A percentile compares a stretch with the other conserved stretches of the same genome.
These are phyloP conservation scores for Cryptotis parvus DNA, from an alignment of 2,113 vertebrate genomes.

Conservation along the genomic window DNA sequence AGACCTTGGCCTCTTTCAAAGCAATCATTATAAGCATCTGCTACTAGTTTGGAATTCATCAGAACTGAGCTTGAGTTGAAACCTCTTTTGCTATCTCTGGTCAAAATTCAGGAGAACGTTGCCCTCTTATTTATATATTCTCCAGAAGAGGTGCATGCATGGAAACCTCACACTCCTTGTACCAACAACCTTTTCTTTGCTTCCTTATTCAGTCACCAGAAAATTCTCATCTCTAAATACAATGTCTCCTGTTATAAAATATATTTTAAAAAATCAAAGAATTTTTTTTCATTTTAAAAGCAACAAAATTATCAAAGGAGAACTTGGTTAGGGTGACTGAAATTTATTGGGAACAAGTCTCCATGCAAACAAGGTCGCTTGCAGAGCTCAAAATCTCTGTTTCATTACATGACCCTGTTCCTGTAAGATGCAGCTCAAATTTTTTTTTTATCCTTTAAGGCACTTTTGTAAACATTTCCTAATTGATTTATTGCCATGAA, in stretches of 20 bases:
- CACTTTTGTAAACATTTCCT: conserved; percentile 57
- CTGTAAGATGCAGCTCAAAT: not conserved
- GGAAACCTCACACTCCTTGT: not conserved
- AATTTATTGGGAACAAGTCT: conserved; percentile 30
- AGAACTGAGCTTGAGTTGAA: not conserved
- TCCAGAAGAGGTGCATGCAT: not conserved
- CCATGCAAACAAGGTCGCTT: not conserved
- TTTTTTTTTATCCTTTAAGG: conserved; percentile 35
- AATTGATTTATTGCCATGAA: conserved; percentile 73
- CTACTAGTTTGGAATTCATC: not conserved
- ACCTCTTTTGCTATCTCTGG: not conserved
- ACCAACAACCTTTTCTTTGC: not conserved
- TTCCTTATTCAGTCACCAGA: not conserved
- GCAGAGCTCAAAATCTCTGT: not conserved
- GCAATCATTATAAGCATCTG: not conserved
- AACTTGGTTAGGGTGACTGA: conserved; percentile 26
- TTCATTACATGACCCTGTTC: not conserved
- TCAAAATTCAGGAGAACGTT: not conserved
- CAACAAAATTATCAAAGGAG: conserved; percentile 50
- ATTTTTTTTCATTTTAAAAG: conserved; percentile 58
- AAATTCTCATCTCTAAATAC: not conserved
- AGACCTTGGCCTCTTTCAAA: not conserved
- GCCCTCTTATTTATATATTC: not conserved
- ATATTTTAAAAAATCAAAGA: conserved; percentile 56
- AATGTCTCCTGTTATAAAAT: not conserved